Conservation (phyloP, 2,888 invertebrate genomes). For the Tholera decimalis region DNA sequence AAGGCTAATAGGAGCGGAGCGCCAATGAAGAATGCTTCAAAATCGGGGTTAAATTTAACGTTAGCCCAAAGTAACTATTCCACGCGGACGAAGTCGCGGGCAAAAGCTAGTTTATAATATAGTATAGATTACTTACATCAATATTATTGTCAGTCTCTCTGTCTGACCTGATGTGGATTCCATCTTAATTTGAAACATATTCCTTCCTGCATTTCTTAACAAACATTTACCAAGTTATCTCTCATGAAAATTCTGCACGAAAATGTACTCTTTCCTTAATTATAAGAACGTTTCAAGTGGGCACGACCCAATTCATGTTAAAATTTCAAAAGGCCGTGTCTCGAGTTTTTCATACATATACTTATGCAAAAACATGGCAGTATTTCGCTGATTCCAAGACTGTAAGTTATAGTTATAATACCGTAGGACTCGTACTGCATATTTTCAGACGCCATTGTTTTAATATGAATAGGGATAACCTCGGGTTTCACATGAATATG, state of each 20-base stretch:
- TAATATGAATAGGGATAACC: conserved; percentile 58
- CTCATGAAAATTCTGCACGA: conserved; percentile 10
- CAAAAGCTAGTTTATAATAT: no score
- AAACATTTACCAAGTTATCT: conserved; percentile 13
- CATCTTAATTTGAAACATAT: conserved; percentile 5
- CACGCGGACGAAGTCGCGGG: no score
- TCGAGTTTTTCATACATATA: conserved; percentile 20
- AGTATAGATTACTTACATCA: no score
- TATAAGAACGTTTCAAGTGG: conserved; percentile 42
- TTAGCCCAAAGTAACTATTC: no score
- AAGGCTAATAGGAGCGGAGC: no score
- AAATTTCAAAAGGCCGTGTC: conserved; percentile 48
- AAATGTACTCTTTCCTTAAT: conserved; percentile 52
- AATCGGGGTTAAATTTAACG: no score
- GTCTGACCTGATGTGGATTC: no score
- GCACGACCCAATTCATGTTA: conserved; percentile 38
- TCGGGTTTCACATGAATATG: conserved; percentile 69
- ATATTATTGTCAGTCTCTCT: no score
- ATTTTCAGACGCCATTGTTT: conserved; percentile 63
- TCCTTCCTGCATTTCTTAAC: conserved; percentile 7
- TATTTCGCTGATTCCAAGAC: conserved; percentile 33
- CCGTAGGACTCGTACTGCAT: conserved; percentile 54
- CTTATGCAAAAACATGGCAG: conserved; percentile 31
- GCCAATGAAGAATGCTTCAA: no score
- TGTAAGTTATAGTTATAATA: conserved; percentile 38